Conservation (phyloP, 1,140 invertebrate genomes). For the Dendroctonus valens region DNA sequence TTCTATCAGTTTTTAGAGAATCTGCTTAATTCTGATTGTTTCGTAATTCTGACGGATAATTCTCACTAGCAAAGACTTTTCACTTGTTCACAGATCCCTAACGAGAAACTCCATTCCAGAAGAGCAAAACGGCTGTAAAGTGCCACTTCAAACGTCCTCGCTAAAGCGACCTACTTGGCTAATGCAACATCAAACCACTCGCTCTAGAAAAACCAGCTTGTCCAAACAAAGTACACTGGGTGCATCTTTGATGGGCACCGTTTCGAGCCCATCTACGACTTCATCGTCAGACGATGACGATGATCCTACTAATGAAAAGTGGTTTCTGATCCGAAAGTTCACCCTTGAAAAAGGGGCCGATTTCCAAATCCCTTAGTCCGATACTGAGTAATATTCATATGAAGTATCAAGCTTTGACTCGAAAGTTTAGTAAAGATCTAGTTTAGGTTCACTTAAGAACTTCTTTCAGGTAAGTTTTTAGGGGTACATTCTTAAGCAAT, state of each 20-base stretch:
- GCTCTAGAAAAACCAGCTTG: constrained; percentile 36
- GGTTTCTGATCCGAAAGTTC: constrained; percentile 41
- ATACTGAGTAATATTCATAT: constrained; percentile 25
- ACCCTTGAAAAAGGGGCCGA: constrained; percentile 24
- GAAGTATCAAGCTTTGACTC: constrained; percentile 23
- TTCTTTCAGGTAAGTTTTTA: too few relatives aligned
- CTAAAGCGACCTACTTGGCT: constrained; percentile 45
- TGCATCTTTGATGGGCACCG: constrained; percentile 42
- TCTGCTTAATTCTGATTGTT: too few relatives aligned
- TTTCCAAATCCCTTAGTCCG: constrained; percentile 26
- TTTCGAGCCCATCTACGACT: constrained; percentile 43
- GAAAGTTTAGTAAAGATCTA: constrained; percentile 27
- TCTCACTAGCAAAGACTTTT: too few relatives aligned
- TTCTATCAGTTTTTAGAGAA: too few relatives aligned
- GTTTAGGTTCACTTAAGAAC: constrained; percentile 15
- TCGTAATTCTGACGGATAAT: too few relatives aligned
- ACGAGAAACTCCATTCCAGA: constrained; percentile 48
- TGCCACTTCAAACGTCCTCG: constrained; percentile 34
- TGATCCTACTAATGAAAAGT: constrained; percentile 47
- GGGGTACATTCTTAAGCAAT: background rate
- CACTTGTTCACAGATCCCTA: constrained; percentile 43
- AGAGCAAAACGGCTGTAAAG: constrained; percentile 31
- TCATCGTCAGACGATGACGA: constrained; percentile 44
- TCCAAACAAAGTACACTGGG: constrained; percentile 44
- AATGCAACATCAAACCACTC: constrained; percentile 25